Evolutionary conservation across 2,797 vertebrate genomes (phyloP).

Genomic region (Rallus crepitans): DNA sequence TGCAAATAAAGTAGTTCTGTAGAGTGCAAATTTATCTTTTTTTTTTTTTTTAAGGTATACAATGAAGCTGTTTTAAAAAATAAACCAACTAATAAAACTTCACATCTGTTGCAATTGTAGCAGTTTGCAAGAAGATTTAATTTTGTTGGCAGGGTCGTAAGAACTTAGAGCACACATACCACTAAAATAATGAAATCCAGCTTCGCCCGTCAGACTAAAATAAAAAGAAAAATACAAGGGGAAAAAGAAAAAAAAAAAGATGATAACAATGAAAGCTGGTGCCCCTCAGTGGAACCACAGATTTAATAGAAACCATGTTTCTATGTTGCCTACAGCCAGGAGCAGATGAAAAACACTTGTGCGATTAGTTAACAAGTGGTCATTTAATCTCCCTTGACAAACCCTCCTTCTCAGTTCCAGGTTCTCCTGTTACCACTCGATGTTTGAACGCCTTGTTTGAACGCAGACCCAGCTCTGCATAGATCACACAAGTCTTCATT

Average conservation of each 20-base stretch:
- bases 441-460: not conserved
- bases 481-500: not conserved
- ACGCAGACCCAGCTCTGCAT: not conserved
- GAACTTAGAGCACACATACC: slow-evolving; percentile 17
- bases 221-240: not conserved
- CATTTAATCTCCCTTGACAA: slow-evolving; percentile 52
- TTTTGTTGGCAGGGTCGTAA: slow-evolving; percentile 55
- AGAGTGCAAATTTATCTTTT: not conserved
- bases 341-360: slow-evolving; percentile 76
- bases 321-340: slow-evolving; percentile 24
- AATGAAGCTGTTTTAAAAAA: not conserved
- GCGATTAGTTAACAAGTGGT: slow-evolving; percentile 65
- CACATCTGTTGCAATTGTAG: slow-evolving; percentile 40
- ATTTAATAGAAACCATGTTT: slow-evolving; percentile 76
- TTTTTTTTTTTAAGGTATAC: not conserved
- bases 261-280: slow-evolving; percentile 52
- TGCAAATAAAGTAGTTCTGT: not conserved
- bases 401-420: not conserved
- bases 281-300: slow-evolving; percentile 2
- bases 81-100: not conserved
- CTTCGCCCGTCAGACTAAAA: slow-evolving; percentile 9
- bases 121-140: slow-evolving; percentile 37
- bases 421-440: not conserved
- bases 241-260: not conserved
- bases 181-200: slow-evolving; percentile 69